A percentile compares a stretch with the other conserved stretches of the same genome.
Evolutionary conservation across 2,888 invertebrate species (phyloP).

Genomic region (Metacarcinus magister): DNA sequence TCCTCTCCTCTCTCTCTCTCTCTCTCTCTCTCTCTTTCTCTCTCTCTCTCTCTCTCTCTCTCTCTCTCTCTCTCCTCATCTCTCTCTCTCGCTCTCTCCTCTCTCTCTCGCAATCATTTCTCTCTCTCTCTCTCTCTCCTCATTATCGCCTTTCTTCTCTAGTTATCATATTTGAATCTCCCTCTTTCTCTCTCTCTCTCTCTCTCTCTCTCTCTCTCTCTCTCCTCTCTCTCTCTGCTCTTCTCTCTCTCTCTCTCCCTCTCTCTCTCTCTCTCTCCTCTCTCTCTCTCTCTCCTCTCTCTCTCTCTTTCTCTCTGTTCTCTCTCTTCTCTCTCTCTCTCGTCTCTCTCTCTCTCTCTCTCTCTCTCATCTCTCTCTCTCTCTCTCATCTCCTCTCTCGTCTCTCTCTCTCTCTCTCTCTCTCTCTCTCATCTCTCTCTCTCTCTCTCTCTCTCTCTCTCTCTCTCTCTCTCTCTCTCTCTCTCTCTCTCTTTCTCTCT

Average conservation of each 20-base stretch:
- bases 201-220: conserved; percentile 57
- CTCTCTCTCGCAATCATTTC: neutral
- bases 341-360: too few species aligned
- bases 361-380: too few species aligned
- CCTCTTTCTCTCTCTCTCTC: neutral
- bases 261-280: neutral
- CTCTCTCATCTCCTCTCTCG: too few species aligned
- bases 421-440: too few species aligned
- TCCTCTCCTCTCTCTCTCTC: too few species aligned
- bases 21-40: neutral
- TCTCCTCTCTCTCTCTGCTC: neutral
- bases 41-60: neutral
- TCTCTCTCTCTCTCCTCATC: neutral
- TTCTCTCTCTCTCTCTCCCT: conserved; percentile 5
- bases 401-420: too few species aligned
- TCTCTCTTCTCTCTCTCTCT: too few species aligned
- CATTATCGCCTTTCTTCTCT: neutral
- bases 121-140: neutral
- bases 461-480: neutral
- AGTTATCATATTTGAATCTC: too few species aligned
- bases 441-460: neutral
- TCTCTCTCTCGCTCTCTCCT: conserved; percentile 50
- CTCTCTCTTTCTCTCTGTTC: neutral
- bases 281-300: neutral
- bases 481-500: conserved; percentile 12